Evolutionary conservation across 2,797 vertebrate species (phyloP), one percentile per base, ranked within the genome.

Genomic region (Naso thynnoides): DNA sequence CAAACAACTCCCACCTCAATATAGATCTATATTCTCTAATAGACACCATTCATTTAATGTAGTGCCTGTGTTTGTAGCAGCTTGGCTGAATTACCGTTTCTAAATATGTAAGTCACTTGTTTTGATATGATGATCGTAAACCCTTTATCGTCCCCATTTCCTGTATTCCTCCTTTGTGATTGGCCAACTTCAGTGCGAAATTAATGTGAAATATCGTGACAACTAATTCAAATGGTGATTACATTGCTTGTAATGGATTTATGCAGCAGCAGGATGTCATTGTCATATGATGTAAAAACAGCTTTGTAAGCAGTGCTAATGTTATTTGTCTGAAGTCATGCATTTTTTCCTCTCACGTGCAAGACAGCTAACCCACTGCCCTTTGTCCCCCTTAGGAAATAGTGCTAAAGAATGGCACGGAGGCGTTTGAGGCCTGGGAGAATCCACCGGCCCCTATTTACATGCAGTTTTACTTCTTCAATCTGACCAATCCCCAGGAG

Each of bases 381-480:
- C 69, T 86, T 87, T 88, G 75, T 73, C 63, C 50, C 50, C 11
- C 26, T 42, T 78, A 99, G 98, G 94, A 95, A 69, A 85, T 96
- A 0, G 90, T 99, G 19, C 56, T 99, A 79, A 95, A 90, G 72
- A 99, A 99, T 52, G 96, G 96, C 19, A 95, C 97, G 0, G 95
- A 96, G 8, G 85, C 94, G 1, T 98, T 96, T 83, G 85, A 95
- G 41, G 93, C 93, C 38, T 99, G 97, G 97, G 86, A 94, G 78
- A 92, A 96, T 63, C 97, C 98, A 42, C 95, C 97, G 0, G 94
- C 96, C 0, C 96, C 97, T 0, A 95, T 99, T 64, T 97, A 98
- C 87, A 96, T 96, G 94, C 97, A 98, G 90, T 98, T 98, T 93
- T 99, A 97, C 88, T 98, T 99, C 76, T 99, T 99, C 65, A 98